Conservation (phyloP, 2,888 invertebrate species). For the Automeris io region DNA sequence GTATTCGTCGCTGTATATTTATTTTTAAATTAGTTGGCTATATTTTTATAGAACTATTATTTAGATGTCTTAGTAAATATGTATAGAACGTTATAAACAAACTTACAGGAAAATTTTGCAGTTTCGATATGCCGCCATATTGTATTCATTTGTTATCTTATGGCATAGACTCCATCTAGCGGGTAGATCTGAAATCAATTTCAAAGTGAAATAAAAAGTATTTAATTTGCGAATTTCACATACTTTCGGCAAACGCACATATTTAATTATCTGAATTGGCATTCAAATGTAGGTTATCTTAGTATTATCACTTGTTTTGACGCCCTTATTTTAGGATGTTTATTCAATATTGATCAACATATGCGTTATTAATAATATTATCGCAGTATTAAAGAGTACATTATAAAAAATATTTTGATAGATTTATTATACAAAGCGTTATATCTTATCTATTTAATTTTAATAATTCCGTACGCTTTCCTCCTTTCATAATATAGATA, state of each 20-base stretch:
- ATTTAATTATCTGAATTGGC: constrained; percentile 8
- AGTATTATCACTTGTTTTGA: constrained; percentile 21
- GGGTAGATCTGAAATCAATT: constrained; percentile 8
- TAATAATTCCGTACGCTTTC: too few relatives aligned
- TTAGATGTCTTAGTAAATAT: too few relatives aligned
- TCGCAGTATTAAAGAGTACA: neutral
- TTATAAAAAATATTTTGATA: neutral
- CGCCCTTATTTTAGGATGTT: constrained; percentile 13
- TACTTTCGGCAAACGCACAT: constrained; percentile 7
- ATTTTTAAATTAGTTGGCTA: too few relatives aligned
- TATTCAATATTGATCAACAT: constrained; percentile 8
- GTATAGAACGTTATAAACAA: too few relatives aligned
- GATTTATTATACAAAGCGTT: too few relatives aligned
- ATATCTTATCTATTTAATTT: neutral
- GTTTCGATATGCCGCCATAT: constrained; percentile 44
- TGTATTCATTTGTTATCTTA: constrained; percentile 32
- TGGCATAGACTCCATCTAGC: constrained; percentile 39
- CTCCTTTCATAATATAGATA: too few relatives aligned
- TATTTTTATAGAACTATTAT: too few relatives aligned
- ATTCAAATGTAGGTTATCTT: constrained; percentile 29
- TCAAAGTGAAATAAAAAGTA: neutral
- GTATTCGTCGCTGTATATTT: neutral
- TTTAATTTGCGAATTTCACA: constrained; percentile 11
- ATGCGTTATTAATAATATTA: neutral
- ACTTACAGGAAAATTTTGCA: constrained; percentile 1